Evolutionary conservation across 1,140 invertebrate genomes (phyloP).

Genomic region (Drosophila kohkoa): DNA sequence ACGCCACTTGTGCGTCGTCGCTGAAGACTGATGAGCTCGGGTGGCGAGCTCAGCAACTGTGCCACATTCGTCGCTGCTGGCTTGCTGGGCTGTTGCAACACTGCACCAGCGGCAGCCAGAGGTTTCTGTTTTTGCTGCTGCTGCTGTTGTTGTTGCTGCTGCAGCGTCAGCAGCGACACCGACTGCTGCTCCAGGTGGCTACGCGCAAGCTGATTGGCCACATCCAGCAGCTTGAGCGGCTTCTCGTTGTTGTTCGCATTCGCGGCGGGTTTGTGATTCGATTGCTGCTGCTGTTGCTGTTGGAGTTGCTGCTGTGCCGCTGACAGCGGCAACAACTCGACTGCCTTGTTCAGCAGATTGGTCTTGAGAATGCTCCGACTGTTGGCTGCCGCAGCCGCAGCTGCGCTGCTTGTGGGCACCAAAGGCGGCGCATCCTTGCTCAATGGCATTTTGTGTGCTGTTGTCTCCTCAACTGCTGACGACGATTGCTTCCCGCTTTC

Average conservation of each 20-base stretch:
- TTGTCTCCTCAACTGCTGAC: neutral
- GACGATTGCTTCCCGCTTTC: constrained; percentile 36
- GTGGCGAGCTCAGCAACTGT: constrained; percentile 73
- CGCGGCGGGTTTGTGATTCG: constrained; percentile 8
- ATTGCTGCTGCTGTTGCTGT: constrained; percentile 14
- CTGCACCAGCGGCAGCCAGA: neutral
- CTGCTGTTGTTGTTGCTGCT: constrained; percentile 33
- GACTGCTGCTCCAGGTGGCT: constrained; percentile 26
- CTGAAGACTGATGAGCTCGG: constrained; percentile 75
- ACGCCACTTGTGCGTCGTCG: constrained; percentile 54
- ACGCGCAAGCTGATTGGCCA: constrained; percentile 62
- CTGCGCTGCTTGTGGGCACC: constrained; percentile 36
- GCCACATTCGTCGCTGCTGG: constrained; percentile 24
- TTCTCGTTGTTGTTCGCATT: constrained; percentile 36
- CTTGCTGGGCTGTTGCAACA: constrained; percentile 22
- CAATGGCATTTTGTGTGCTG: neutral
- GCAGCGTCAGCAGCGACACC: constrained; percentile 17
- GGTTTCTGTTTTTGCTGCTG: constrained; percentile 27
- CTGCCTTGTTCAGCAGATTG: constrained; percentile 75
- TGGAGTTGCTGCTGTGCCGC: constrained; percentile 10
- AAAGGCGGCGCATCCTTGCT: constrained; percentile 60
- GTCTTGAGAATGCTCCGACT: constrained; percentile 79
- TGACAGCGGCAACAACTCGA: constrained; percentile 71
- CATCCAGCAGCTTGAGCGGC: constrained; percentile 64
- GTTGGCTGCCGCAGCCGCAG: constrained; percentile 29